Evolutionary conservation across 2,888 invertebrate genomes (phyloP).

Genomic region (Automeris io): DNA sequence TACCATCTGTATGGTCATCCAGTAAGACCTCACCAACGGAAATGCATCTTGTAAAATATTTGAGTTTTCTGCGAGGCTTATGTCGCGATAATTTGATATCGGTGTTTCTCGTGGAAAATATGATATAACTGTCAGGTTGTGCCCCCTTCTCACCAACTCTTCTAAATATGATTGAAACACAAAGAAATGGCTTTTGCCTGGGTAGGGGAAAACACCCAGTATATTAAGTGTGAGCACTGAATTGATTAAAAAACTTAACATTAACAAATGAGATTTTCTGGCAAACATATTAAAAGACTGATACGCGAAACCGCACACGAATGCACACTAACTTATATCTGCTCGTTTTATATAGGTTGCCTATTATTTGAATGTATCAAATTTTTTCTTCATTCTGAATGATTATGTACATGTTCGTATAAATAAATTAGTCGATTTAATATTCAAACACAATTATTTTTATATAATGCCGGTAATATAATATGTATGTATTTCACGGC

Average conservation of each 20-base stretch:
- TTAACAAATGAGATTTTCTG: too few species aligned
- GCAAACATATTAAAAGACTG: too few species aligned
- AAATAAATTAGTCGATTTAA: too few species aligned
- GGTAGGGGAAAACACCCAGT: constrained; percentile 76
- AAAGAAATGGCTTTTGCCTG: constrained; percentile 79
- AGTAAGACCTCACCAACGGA: neutral
- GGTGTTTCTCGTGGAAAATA: constrained; percentile 63
- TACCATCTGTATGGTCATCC: neutral
- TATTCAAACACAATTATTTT: too few species aligned
- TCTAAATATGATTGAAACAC: constrained; percentile 73
- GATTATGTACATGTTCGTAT: too few species aligned
- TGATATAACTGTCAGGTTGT: constrained; percentile 78
- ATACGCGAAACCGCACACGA: too few species aligned
- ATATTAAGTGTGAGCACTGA: constrained; percentile 41
- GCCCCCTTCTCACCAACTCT: constrained; percentile 72
- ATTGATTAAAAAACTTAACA: constrained; percentile 4
- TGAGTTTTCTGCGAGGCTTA: neutral
- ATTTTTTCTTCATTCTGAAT: too few species aligned
- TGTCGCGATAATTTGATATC: neutral
- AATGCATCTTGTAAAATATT: neutral
- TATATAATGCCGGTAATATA: too few species aligned
- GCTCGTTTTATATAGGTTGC: too few species aligned
- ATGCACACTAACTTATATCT: too few species aligned
- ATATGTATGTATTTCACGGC: too few species aligned
- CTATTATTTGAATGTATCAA: too few species aligned